Evolutionary conservation across 2,797 vertebrate genomes (phyloP).

Genomic region (Crenuchus spilurus): DNA sequence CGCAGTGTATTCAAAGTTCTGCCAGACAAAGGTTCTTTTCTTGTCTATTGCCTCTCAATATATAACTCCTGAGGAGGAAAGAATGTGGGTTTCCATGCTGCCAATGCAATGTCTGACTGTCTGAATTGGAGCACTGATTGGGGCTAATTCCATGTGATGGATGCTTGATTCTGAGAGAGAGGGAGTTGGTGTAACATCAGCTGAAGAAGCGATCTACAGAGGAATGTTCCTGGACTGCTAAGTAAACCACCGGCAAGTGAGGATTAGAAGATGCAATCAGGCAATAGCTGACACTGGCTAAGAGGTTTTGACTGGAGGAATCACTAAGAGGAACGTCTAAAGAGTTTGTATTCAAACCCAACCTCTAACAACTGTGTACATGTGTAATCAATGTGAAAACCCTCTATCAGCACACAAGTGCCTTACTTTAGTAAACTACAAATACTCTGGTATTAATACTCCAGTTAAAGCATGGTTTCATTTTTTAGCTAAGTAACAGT

Average conservation of each 20-base stretch:
- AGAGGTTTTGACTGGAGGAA: too few relatives aligned
- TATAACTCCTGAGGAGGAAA: not conserved
- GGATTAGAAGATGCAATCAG: constrained; percentile 44
- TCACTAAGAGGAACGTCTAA: too few relatives aligned
- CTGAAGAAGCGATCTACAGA: not conserved
- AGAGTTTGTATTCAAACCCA: too few relatives aligned
- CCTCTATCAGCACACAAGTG: too few relatives aligned
- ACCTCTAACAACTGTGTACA: too few relatives aligned
- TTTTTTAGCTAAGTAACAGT: too few relatives aligned
- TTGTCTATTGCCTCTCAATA: not conserved
- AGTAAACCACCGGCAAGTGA: constrained; percentile 56
- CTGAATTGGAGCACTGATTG: constrained; percentile 39
- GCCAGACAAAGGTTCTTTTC: not conserved
- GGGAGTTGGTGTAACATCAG: not conserved
- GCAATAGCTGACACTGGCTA: not conserved
- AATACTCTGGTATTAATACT: too few relatives aligned
- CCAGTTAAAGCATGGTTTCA: too few relatives aligned
- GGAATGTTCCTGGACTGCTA: constrained; percentile 26
- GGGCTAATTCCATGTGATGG: not conserved
- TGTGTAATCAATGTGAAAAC: too few relatives aligned
- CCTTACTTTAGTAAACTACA: too few relatives aligned
- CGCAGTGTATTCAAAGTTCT: not conserved
- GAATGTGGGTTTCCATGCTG: not conserved
- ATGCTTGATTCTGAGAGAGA: not conserved
- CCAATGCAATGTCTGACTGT: not conserved